Evolutionary conservation across 2,888 invertebrate species (phyloP), one percentile per base, ranked within the genome.

Genomic region (Dolichomitus sp.): DNA sequence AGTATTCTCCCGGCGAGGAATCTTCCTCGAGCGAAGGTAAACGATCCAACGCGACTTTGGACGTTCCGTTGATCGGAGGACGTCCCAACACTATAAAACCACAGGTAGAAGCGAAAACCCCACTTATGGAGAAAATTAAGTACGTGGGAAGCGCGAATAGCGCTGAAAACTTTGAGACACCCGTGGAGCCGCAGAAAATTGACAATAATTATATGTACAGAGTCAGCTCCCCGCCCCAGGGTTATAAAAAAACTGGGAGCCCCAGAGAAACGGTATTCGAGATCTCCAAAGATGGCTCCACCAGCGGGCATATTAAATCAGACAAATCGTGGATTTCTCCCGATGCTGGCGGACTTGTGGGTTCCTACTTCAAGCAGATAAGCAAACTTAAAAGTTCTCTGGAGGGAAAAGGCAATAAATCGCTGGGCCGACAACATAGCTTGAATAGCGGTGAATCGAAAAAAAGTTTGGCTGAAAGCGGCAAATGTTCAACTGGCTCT

Each of bases 311-410:
- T 0, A 87, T 87, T 3, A 77, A 85, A 19, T 86, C 89, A 7
- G 88, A 85, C 42, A 90, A 89, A 68, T 89, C 90, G 1, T 85
- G 85, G 78, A 90, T 92, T 75, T 87, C 89, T 42, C 83, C 89
- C 0, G 90, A 91, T 12, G 63, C 89, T 0, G 88, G 89, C 1
- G 90, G 87, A 54, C 84, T 91, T 12, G 91, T 93, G 6, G 89
- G 91, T 17, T 89, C 91, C 40, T 93, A 93, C 68, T 84, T 93
- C 17, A 89, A 89, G 40, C 93, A 93, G 80, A 91, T 93, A 50
- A 89, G 91, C 4, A 93, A 93, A 80, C 88, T 92, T 4, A 90
- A 87, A 14, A 81, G 87, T 19, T 81, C 88, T 0, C 82, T 87
- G 17, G 92, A 92, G 9, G 11, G 17, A 4, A 92, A 91, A 76